Evolutionary conservation across 2,888 invertebrate species (phyloP).

Genomic region (Ornithoptera alexandrae): DNA sequence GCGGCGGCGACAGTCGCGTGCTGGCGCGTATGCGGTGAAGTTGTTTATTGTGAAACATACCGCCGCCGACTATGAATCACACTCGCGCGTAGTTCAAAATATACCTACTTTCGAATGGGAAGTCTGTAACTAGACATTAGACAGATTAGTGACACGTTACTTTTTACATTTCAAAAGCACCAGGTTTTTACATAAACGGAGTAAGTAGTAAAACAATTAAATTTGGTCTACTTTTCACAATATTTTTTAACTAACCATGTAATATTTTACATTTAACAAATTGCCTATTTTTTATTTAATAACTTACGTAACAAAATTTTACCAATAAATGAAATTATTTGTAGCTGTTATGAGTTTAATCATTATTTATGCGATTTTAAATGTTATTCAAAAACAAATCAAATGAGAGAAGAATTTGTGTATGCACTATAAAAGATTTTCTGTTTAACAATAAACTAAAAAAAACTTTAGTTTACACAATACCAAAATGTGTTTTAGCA

Average conservation of each 20-base stretch:
- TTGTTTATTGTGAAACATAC: neutral
- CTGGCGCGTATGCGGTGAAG: constrained; percentile 4
- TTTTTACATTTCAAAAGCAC: neutral
- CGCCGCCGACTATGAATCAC: constrained; percentile 7
- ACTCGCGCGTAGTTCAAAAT: constrained; percentile 17
- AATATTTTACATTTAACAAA: no score
- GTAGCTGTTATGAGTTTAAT: no score
- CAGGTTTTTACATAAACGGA: neutral
- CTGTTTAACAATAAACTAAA: no score
- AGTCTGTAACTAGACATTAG: constrained; percentile 4
- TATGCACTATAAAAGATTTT: no score
- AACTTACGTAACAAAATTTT: no score
- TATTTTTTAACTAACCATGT: neutral
- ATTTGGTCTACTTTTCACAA: neutral
- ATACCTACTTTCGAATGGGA: constrained; percentile 19
- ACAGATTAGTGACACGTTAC: neutral
- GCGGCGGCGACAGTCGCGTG: constrained; percentile 12
- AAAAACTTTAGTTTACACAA: no score
- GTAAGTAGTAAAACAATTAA: constrained; percentile 21
- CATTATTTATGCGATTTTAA: no score
- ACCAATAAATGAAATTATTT: no score
- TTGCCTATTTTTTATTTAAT: no score
- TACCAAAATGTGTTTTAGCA: no score
- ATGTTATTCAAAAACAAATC: no score
- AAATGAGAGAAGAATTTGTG: no score